A percentile compares a stretch with the other conserved stretches of the same genome.
Conservation (phyloP, 2,888 invertebrate genomes). For the Drepana falcataria region DNA sequence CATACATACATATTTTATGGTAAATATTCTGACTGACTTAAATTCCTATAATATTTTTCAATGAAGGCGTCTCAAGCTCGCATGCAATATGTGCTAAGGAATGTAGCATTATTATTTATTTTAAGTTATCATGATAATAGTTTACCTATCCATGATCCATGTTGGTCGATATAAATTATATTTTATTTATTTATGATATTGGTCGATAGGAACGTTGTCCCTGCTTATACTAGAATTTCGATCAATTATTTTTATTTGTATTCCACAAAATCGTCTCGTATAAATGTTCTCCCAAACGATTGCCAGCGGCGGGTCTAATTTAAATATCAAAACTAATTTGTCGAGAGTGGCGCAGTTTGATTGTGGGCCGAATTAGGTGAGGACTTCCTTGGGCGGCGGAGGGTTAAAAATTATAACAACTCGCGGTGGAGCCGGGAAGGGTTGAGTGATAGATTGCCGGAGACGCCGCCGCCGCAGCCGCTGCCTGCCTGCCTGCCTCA, state of each 20-base stretch:
- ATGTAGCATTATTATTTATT: too few relatives aligned
- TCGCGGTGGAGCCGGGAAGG: conserved; percentile 23
- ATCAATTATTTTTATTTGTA: conserved; percentile 8
- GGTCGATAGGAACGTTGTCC: too few relatives aligned
- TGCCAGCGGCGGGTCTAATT: conserved; percentile 58
- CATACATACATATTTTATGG: too few relatives aligned
- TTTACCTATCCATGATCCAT: too few relatives aligned
- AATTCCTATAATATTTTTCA: too few relatives aligned
- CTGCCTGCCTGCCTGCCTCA: neutral
- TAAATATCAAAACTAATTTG: conserved; percentile 77
- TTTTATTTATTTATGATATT: too few relatives aligned
- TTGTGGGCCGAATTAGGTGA: conserved; percentile 58
- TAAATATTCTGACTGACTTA: too few relatives aligned
- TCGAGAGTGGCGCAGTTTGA: conserved; percentile 62
- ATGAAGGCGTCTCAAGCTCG: too few relatives aligned
- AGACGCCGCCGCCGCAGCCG: neutral
- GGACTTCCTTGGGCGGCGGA: conserved; percentile 19
- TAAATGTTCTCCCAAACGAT: conserved; percentile 29
- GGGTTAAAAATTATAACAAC: conserved; percentile 34
- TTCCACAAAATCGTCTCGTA: conserved; percentile 9
- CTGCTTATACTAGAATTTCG: too few relatives aligned
- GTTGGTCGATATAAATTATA: too few relatives aligned
- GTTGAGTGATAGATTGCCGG: conserved; percentile 28
- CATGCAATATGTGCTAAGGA: too few relatives aligned
- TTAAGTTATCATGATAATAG: too few relatives aligned